A percentile compares a stretch with the other conserved stretches of the same genome.
Conservation (phyloP, 2,797 vertebrate species). For the Eidolon dupreanum region DNA sequence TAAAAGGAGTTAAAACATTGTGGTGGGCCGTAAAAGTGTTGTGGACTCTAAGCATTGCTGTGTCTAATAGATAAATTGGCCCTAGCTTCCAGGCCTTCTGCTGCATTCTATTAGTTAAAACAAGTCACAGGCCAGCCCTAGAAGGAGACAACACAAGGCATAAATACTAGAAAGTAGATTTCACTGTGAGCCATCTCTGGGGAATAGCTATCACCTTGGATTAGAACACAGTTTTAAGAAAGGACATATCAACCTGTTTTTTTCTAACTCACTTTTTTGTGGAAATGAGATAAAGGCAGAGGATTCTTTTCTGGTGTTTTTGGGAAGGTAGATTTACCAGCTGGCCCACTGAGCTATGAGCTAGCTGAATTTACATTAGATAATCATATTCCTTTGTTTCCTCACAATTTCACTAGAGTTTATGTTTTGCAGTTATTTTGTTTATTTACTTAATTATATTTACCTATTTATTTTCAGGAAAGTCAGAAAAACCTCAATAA, state of each 20-base stretch:
- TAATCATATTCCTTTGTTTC: not conserved
- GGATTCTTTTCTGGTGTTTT: not conserved
- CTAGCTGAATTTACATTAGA: not conserved
- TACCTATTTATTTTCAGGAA: slow-evolving; percentile 74
- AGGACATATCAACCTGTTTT: not conserved
- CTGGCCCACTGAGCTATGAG: not conserved
- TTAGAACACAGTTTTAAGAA: not conserved
- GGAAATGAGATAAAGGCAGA: not conserved
- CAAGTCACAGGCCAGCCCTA: not conserved
- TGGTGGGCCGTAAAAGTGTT: not conserved
- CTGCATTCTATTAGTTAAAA: not conserved
- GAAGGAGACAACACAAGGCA: not conserved
- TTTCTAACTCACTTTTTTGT: not conserved
- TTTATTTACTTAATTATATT: slow-evolving; percentile 42
- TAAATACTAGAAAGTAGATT: not conserved
- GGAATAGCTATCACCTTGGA: not conserved
- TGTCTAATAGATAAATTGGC: not conserved
- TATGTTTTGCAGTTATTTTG: not conserved
- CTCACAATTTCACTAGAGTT: not conserved
- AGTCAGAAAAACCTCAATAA: slow-evolving; percentile 73
- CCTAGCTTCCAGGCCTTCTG: not conserved
- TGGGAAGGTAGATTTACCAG: not conserved
- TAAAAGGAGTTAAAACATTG: not conserved
- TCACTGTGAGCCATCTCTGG: not conserved
- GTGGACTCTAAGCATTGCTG: not conserved